Evolutionary conservation across 2,888 invertebrate species (phyloP).

Genomic region (Spodoptera exigua): DNA sequence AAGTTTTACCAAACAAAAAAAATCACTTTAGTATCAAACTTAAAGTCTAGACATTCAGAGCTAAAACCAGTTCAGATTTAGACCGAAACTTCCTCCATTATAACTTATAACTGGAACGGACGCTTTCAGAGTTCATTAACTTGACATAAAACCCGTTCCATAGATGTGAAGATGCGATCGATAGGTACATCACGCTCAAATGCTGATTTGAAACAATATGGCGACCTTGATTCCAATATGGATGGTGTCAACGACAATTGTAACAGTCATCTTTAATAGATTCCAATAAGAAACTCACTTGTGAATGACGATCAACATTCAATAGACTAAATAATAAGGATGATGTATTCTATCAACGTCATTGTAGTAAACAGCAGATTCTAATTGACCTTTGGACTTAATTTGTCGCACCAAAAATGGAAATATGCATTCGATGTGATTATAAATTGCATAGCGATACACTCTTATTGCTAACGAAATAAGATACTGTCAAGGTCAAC

Average conservation of each 20-base stretch:
- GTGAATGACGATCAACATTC: conserved; percentile 39
- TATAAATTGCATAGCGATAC: too few species aligned
- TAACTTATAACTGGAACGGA: conserved; percentile 35
- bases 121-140: conserved; percentile 53
- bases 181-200: conserved; percentile 44
- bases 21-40: too few species aligned
- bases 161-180: conserved; percentile 39
- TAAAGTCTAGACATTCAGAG: background rate
- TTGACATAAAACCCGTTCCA: conserved; percentile 49
- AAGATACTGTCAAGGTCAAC: too few species aligned
- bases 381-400: conserved; percentile 14
- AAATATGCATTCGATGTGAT: conserved; percentile 5
- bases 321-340: conserved; percentile 36
- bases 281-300: conserved; percentile 54
- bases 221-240: conserved; percentile 73
- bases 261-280: conserved; percentile 54
- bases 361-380: conserved; percentile 36
- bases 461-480: too few species aligned
- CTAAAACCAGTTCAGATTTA: conserved; percentile 4
- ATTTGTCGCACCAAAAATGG: too few species aligned
- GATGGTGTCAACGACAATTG: conserved; percentile 58
- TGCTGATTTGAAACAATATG: conserved; percentile 65
- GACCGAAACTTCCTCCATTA: conserved; percentile 20
- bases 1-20: too few species aligned
- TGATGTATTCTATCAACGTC: conserved; percentile 35